These are phyloP conservation scores for Rhinogobius similis DNA, from an alignment of 2,113 vertebrate species.

Conservation along the genomic window DNA sequence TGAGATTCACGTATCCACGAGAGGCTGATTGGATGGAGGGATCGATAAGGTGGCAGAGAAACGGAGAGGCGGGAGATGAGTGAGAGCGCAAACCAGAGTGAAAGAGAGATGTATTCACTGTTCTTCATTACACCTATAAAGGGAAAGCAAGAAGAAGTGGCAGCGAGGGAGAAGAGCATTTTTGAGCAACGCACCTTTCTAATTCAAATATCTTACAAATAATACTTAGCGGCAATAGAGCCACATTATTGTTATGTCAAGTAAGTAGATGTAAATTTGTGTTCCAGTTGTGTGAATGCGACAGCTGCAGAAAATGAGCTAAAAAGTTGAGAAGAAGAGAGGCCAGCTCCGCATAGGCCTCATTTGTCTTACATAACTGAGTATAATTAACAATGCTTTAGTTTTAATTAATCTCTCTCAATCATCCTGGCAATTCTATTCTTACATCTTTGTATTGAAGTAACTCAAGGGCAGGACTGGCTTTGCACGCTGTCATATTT, in stretches of 20 bases:
- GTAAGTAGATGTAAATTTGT: conserved; percentile 13
- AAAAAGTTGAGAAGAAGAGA: conserved; percentile 44
- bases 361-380: conserved; percentile 57
- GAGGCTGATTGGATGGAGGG: conserved; percentile 67
- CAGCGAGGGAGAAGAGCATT: conserved; percentile 42
- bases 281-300: conserved; percentile 11
- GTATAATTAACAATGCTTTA: conserved; percentile 66
- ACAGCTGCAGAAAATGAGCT: conserved; percentile 9
- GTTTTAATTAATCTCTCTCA: conserved; percentile 68
- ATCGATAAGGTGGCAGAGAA: conserved; percentile 66
- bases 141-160: conserved; percentile 63
- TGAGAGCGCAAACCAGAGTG: conserved; percentile 31
- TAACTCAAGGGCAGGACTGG: conserved; percentile 44
- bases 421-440: conserved; percentile 51
- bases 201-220: not conserved
- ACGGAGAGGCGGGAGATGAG: conserved; percentile 57
- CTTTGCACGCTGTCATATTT: conserved; percentile 2
- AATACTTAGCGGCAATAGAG: not conserved
- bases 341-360: conserved; percentile 48
- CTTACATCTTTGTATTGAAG: conserved; percentile 48
- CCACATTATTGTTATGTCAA: not conserved
- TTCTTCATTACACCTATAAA: conserved; percentile 74
- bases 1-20: conserved; percentile 70
- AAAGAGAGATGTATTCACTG: conserved; percentile 50
- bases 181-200: conserved; percentile 25